These are phyloP conservation scores for Napeogenes sylphis DNA, from an alignment of 2,888 invertebrate genomes.

Conservation along the genomic window DNA sequence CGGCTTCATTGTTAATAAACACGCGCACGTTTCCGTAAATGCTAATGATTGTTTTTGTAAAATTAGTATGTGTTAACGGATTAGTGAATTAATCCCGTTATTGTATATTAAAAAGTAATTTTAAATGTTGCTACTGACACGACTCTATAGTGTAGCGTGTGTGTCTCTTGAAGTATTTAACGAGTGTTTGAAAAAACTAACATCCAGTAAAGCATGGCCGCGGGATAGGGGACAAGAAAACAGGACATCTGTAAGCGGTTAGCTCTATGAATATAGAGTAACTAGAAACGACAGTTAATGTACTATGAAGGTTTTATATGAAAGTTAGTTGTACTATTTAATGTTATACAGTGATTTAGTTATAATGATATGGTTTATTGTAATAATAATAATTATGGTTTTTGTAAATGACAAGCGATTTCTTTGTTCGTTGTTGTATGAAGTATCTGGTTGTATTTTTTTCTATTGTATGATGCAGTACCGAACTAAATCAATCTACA, in stretches of 20 bases:
- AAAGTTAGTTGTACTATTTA: no score
- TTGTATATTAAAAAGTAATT: not conserved
- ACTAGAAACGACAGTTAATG: not conserved
- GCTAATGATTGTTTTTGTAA: slow-evolving; percentile 8
- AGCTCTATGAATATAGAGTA: slow-evolving; percentile 4
- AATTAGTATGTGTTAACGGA: not conserved
- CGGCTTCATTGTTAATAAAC: slow-evolving; percentile 28
- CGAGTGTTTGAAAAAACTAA: not conserved
- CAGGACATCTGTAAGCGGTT: slow-evolving; percentile 7
- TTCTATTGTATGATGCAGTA: no score
- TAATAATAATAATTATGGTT: no score
- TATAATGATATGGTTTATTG: no score
- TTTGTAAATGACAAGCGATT: no score
- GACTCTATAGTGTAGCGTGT: not conserved
- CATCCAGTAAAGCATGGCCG: not conserved
- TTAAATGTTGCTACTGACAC: not conserved
- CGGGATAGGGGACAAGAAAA: slow-evolving; percentile 7
- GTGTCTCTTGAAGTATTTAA: not conserved
- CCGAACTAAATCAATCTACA: no score
- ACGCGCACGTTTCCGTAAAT: slow-evolving; percentile 16
- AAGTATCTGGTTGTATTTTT: no score
- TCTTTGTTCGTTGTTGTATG: no score
- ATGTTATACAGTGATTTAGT: no score
- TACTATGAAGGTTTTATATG: no score
- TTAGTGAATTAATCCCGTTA: not conserved